A percentile compares a stretch with the other conserved stretches of the same genome.
Conservation (phyloP, 2,113 vertebrate species). For the Gopherus flavomarginatus region DNA sequence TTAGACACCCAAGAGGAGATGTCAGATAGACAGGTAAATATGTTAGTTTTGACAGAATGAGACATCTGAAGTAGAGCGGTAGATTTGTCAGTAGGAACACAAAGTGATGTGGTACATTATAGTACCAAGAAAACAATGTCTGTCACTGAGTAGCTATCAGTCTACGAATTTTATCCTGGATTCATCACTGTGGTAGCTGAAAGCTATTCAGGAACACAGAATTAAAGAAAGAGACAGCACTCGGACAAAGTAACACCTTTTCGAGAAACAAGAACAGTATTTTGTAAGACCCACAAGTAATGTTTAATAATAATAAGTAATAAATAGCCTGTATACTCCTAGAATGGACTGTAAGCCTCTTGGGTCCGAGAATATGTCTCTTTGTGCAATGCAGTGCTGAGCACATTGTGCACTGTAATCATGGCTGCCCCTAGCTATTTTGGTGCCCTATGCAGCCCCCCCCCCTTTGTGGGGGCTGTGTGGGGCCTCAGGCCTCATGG, state of each 20-base stretch:
- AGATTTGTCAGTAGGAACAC: neutral
- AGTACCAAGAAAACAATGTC: neutral
- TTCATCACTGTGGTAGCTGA: neutral
- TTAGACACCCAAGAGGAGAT: neutral
- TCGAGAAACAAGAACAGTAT: neutral
- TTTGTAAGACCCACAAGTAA: neutral
- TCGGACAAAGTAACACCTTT: neutral
- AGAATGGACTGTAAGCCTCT: too few species aligned
- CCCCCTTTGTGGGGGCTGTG: too few species aligned
- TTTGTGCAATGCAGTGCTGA: neutral
- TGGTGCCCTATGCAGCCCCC: too few species aligned
- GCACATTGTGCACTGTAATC: neutral
- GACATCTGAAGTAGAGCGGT: neutral
- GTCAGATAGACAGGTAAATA: neutral
- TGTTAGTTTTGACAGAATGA: neutral
- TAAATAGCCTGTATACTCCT: too few species aligned
- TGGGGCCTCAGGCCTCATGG: too few species aligned
- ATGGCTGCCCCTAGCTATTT: too few species aligned
- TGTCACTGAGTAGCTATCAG: neutral
- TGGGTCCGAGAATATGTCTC: neutral
- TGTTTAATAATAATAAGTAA: neutral
- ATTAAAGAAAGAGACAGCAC: neutral
- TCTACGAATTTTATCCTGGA: neutral
- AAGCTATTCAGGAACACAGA: neutral
- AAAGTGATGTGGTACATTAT: neutral